Conservation (phyloP, 53 echinoderm and acorn worm species). For the Echinarachnius parma region DNA sequence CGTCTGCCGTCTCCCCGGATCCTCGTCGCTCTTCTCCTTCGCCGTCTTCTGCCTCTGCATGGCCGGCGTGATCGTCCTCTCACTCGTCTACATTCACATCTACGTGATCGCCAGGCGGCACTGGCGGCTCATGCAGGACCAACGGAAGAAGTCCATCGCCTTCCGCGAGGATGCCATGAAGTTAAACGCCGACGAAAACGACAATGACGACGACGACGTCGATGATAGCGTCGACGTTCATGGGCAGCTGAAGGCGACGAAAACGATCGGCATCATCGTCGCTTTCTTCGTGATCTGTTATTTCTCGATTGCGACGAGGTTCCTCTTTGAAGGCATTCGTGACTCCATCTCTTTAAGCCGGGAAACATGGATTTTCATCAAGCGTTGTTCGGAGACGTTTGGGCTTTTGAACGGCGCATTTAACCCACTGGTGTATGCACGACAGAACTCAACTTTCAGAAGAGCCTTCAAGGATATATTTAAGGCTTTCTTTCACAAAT, state of each 20-base stretch:
- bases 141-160: neutral
- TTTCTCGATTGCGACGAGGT: slow-evolving; percentile 55
- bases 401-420: slow-evolving; percentile 54
- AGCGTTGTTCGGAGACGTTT: slow-evolving; percentile 38
- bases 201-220: slow-evolving; percentile 1
- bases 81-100: slow-evolving; percentile 57
- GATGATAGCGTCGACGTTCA: too few relatives aligned
- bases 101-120: slow-evolving; percentile 50
- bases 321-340: slow-evolving; percentile 38
- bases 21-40: slow-evolving; percentile 7
- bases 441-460: slow-evolving; percentile 32
- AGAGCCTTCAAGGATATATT: slow-evolving; percentile 25
- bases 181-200: neutral
- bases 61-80: slow-evolving; percentile 27
- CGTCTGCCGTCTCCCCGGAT: neutral
- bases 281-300: slow-evolving; percentile 56
- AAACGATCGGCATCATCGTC: slow-evolving; percentile 58
- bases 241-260: slow-evolving; percentile 66
- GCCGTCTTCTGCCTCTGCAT: slow-evolving; percentile 40
- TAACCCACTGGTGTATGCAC: slow-evolving; percentile 57
- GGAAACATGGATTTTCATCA: slow-evolving; percentile 26
- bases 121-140: slow-evolving; percentile 19
- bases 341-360: neutral
- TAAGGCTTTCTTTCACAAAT: neutral
- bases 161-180: too few relatives aligned